A percentile compares a stretch with the other conserved stretches of the same genome.
Evolutionary conservation across 2,113 vertebrate species (phyloP).

Genomic region (Hassar affinis): DNA sequence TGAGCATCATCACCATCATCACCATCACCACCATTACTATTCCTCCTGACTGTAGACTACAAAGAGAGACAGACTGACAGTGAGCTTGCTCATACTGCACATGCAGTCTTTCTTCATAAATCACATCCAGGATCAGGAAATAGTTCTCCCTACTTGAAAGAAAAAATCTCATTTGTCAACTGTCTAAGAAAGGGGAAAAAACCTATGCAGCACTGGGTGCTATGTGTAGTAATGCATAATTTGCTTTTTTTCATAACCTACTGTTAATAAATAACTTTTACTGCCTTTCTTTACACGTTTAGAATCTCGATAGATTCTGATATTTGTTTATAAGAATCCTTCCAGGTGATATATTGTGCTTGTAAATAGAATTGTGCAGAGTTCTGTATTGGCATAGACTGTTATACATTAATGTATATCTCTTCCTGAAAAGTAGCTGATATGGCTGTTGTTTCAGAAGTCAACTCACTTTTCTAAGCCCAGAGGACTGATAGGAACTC

Average conservation of each 20-base stretch:
- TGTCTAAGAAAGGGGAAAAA: neutral
- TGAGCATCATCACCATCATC: constrained; percentile 90
- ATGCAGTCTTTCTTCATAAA: neutral
- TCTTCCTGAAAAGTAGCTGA: neutral
- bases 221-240: neutral
- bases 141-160: neutral
- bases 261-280: neutral
- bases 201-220: constrained; percentile 7
- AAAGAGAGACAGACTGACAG: neutral
- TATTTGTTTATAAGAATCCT: too few relatives aligned
- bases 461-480: constrained; percentile 1
- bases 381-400: neutral
- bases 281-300: neutral
- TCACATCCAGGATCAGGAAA: neutral
- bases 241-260: neutral
- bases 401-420: neutral
- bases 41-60: constrained; percentile 48
- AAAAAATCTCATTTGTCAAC: neutral
- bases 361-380: constrained; percentile 9
- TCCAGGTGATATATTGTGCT: neutral
- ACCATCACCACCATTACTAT: constrained; percentile 80
- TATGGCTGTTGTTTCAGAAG: neutral
- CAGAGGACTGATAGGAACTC: constrained; percentile 25
- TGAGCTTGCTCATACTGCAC: neutral
- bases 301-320: too few relatives aligned